Conservation (phyloP, 1,140 invertebrate species). For the Aphis gossypii region DNA sequence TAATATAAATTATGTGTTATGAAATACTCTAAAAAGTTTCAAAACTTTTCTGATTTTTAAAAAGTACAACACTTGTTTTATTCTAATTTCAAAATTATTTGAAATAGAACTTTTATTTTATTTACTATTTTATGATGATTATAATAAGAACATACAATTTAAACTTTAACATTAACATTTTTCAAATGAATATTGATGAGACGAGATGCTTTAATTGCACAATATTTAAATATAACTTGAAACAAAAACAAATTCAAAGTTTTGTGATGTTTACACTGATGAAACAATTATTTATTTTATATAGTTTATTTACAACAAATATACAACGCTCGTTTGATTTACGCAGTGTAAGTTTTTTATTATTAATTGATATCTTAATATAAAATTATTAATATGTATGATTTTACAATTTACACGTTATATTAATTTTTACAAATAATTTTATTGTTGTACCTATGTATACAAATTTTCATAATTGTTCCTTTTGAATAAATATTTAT, state of each 20-base stretch:
- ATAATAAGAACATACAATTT: constrained; percentile 16
- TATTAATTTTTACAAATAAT: background rate
- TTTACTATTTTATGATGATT: background rate
- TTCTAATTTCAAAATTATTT: background rate
- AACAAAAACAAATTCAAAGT: constrained; percentile 8
- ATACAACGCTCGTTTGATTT: background rate
- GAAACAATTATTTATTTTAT: background rate
- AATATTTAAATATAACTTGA: background rate
- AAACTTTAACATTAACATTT: constrained; percentile 26
- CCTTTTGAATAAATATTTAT: background rate
- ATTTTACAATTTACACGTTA: background rate
- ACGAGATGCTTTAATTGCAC: background rate
- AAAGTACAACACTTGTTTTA: background rate
- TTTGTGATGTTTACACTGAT: background rate
- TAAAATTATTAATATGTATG: background rate
- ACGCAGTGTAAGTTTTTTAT: background rate
- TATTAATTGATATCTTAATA: background rate
- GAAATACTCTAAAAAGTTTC: background rate
- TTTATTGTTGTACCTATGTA: background rate
- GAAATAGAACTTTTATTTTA: background rate
- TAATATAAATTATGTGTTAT: background rate
- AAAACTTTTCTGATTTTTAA: background rate
- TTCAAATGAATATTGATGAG: constrained; percentile 33
- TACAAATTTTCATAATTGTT: background rate
- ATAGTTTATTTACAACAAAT: background rate